Conservation (phyloP, 2,113 vertebrate species). For the Leucosticte australis region DNA sequence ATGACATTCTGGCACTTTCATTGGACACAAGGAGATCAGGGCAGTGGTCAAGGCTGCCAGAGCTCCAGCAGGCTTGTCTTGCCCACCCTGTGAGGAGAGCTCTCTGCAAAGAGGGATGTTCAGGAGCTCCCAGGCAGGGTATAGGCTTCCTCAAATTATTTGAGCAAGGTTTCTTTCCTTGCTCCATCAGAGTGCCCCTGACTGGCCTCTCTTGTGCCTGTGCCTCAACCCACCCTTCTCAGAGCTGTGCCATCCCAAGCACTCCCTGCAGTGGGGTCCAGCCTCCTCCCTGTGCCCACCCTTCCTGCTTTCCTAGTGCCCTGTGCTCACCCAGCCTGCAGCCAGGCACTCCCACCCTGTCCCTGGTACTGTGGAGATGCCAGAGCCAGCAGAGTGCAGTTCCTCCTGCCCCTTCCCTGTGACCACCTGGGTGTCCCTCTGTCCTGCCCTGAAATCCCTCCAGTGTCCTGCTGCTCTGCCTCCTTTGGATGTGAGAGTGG, state of each 20-base stretch:
- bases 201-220: neutral
- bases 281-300: neutral
- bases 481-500: neutral
- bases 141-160: neutral
- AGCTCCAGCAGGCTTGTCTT: neutral
- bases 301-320: neutral
- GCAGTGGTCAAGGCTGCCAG: neutral
- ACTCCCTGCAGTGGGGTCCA: neutral
- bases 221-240: neutral
- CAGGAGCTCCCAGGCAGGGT: neutral
- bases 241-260: neutral
- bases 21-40: neutral
- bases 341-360: fast-evolving
- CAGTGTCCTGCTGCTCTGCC: neutral
- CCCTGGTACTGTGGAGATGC: fast-evolving
- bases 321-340: neutral
- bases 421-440: neutral
- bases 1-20: neutral
- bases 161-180: neutral
- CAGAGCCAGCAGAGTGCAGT: neutral
- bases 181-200: neutral
- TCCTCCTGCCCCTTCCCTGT: neutral
- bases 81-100: neutral
- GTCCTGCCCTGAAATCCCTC: neutral
- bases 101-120: neutral